Evolutionary conservation across 2,888 invertebrate species (phyloP).

Genomic region (Amblyjoppa fuscipennis): DNA sequence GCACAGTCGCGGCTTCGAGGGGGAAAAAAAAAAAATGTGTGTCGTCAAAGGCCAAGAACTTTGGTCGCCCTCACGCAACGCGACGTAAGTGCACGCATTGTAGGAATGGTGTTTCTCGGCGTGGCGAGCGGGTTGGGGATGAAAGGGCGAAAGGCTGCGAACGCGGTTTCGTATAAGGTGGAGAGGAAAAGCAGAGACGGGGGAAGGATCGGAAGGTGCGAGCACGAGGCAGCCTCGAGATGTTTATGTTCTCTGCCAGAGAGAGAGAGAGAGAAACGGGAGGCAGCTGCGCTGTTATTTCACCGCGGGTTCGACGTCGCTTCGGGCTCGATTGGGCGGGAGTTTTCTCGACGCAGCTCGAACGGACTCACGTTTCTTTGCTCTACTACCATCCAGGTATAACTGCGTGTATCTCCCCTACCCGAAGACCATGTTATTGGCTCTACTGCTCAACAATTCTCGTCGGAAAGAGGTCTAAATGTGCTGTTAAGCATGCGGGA

Average conservation of each 20-base stretch:
- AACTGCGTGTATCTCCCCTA: not conserved
- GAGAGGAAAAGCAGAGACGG: slow-evolving; percentile 11
- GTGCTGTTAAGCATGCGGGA: too few relatives aligned
- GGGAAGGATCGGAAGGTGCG: slow-evolving; percentile 25
- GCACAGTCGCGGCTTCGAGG: not conserved
- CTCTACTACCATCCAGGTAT: slow-evolving; percentile 32
- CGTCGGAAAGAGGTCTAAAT: not conserved
- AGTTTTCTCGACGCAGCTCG: slow-evolving; percentile 15
- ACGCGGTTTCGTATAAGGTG: slow-evolving; percentile 20
- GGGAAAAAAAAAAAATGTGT: not conserved
- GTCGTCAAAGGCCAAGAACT: slow-evolving; percentile 5
- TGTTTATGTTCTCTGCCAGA: slow-evolving; percentile 14
- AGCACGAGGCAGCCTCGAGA: slow-evolving; percentile 23
- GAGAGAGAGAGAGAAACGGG: not conserved
- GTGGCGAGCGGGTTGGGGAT: not conserved
- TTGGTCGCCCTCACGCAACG: slow-evolving; percentile 14
- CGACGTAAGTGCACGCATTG: slow-evolving; percentile 10
- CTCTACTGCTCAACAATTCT: not conserved
- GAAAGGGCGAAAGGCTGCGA: slow-evolving; percentile 9
- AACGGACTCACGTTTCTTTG: slow-evolving; percentile 11
- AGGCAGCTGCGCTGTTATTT: slow-evolving; percentile 28
- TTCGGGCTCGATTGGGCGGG: slow-evolving; percentile 15
- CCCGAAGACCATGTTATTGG: slow-evolving; percentile 5
- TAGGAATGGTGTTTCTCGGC: not conserved
- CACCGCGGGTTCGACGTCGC: slow-evolving; percentile 22